phyloP scores from a whole-genome alignment of 1,140 invertebrate species.

The Brachionus asplanchnoidis region DNA sequence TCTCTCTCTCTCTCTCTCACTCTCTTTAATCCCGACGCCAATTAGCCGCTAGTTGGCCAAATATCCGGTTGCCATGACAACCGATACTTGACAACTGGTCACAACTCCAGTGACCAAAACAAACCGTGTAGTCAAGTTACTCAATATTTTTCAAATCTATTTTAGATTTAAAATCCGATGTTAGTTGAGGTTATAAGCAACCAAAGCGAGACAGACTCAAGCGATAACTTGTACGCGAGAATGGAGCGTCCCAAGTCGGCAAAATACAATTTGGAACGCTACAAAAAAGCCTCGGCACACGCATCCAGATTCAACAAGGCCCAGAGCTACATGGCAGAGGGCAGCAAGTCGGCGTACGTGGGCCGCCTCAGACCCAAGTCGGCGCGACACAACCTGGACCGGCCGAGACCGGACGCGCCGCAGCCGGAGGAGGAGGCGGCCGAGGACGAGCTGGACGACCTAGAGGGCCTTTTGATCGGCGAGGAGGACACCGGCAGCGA shows the following conservation, averaged over 20 bases:
- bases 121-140: not conserved
- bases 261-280: conserved; percentile 39
- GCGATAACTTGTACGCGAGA: not conserved
- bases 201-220: not conserved
- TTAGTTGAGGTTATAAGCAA: conserved; percentile 2
- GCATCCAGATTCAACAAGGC: not conserved
- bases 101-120: not conserved
- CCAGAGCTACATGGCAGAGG: not conserved
- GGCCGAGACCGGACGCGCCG: not conserved
- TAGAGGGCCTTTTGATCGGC: conserved; percentile 23
- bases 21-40: not conserved
- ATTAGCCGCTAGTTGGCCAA: not conserved
- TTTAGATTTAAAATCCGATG: not conserved
- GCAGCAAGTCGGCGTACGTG: conserved; percentile 19
- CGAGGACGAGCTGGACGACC: conserved; percentile 16
- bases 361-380: not conserved
- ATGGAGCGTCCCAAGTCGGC: conserved; percentile 40
- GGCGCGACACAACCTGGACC: conserved; percentile 11
- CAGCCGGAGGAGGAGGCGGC: not conserved
- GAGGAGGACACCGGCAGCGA: conserved; percentile 15
- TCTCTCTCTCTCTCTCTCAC: not conserved
- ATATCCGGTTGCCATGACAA: not conserved
- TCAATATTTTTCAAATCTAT: not conserved
- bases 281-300: conserved; percentile 1
- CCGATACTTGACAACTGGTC: not conserved